A percentile compares a stretch with the other conserved stretches of the same genome.
These are phyloP conservation scores for Paratrypauchen microcephalus DNA, from an alignment of 2,797 vertebrate species.

Conservation along the genomic window DNA sequence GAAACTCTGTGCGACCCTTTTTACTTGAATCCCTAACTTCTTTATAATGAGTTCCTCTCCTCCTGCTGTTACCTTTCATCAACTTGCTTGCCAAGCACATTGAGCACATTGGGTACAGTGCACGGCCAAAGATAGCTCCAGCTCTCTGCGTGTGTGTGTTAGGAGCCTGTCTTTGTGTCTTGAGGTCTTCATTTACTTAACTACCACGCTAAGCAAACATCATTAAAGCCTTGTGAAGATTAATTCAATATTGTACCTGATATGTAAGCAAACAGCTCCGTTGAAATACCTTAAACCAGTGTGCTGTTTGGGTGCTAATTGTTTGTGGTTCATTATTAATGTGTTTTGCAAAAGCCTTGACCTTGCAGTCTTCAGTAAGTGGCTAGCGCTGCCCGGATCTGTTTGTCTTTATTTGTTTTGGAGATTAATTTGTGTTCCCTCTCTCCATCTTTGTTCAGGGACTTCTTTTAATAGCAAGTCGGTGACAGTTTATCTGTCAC, in stretches of 20 bases:
- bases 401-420: constrained; percentile 60
- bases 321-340: constrained; percentile 48
- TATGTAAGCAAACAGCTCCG: constrained; percentile 42
- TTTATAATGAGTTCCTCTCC: constrained; percentile 66
- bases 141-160: constrained; percentile 27
- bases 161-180: constrained; percentile 50
- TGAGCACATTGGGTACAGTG: constrained; percentile 68
- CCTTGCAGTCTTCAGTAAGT: constrained; percentile 36
- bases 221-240: constrained; percentile 40
- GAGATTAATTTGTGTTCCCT: constrained; percentile 50
- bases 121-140: constrained; percentile 67
- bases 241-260: constrained; percentile 37
- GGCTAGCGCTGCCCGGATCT: constrained; percentile 2
- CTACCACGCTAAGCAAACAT: constrained; percentile 53
- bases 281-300: constrained; percentile 40
- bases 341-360: constrained; percentile 45
- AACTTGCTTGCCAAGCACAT: constrained; percentile 71
- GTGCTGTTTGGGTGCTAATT: constrained; percentile 44
- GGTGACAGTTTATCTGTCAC: constrained; percentile 60
- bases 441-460: constrained; percentile 48
- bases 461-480: constrained; percentile 74
- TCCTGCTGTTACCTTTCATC: constrained; percentile 71
- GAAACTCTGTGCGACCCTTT: constrained; percentile 42
- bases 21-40: constrained; percentile 57
- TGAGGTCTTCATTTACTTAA: constrained; percentile 59